A percentile compares a stretch with the other conserved stretches of the same genome.
Conservation (phyloP, 1,140 invertebrate genomes). For the Ceratitis capitata region DNA sequence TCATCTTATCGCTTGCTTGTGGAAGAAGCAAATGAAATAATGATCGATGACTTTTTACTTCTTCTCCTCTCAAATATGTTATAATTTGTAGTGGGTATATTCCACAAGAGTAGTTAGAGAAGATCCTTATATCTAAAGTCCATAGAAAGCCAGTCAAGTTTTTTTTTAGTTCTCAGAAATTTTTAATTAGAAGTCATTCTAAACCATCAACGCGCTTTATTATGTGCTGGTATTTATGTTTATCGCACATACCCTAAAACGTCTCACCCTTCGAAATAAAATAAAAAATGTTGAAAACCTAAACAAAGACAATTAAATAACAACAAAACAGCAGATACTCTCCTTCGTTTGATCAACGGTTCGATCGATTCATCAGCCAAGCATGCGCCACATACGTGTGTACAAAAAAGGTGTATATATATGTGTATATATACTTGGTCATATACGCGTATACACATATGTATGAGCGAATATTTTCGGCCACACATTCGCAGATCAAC, state of each 20-base stretch:
- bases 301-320: slow-evolving; percentile 10
- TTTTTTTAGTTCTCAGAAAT: neutral
- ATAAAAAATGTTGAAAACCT: neutral
- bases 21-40: too few relatives aligned
- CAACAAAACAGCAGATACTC: neutral
- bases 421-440: neutral
- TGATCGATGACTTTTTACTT: too few relatives aligned
- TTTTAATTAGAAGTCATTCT: slow-evolving; percentile 26
- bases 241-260: neutral
- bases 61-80: too few relatives aligned
- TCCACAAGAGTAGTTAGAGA: too few relatives aligned
- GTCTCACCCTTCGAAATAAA: neutral
- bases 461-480: neutral
- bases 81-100: too few relatives aligned
- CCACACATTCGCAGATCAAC: neutral
- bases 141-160: too few relatives aligned
- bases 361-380: slow-evolving; percentile 5
- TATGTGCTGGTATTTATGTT: slow-evolving; percentile 5
- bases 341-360: neutral
- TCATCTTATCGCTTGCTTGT: too few relatives aligned
- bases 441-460: too few relatives aligned
- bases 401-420: neutral
- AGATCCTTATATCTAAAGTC: too few relatives aligned
- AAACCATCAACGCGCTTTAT: neutral
- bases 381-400: slow-evolving; percentile 1